A percentile compares a stretch with the other conserved stretches of the same genome.
These are phyloP conservation scores for Clarias gariepinus DNA, from an alignment of 2,113 vertebrate genomes.

Conservation along the genomic window DNA sequence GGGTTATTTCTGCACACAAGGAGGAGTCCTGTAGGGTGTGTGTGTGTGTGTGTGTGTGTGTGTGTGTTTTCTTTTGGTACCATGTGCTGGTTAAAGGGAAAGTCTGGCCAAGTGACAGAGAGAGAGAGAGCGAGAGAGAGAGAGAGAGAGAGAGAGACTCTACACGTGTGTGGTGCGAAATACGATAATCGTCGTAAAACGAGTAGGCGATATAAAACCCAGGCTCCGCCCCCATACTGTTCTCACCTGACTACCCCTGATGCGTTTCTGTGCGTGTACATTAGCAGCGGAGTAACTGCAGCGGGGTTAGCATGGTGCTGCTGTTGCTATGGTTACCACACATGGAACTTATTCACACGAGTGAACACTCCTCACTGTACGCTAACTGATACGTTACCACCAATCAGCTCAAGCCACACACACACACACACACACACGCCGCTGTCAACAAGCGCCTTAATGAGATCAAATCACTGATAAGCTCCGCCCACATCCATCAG, in stretches of 20 bases:
- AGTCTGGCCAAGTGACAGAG: constrained; percentile 2
- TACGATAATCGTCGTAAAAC: background rate
- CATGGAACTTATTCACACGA: background rate
- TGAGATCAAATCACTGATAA: background rate
- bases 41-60: constrained; percentile 1
- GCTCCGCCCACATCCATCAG: background rate
- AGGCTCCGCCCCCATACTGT: background rate
- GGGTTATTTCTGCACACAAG: constrained; percentile 32
- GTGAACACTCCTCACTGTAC: background rate
- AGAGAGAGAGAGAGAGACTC: background rate
- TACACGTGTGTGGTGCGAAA: background rate
- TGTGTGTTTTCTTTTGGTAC: background rate
- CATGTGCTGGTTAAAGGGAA: constrained; percentile 17
- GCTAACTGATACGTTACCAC: background rate
- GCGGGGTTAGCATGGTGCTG: background rate
- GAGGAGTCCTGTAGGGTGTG: constrained; percentile 7
- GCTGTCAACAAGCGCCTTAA: background rate
- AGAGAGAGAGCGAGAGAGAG: background rate
- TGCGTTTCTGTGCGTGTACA: background rate
- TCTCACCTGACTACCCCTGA: background rate
- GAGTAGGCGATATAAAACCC: background rate
- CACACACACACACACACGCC: no score
- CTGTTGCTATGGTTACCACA: constrained; percentile 15
- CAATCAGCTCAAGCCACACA: background rate
- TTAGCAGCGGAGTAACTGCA: background rate